Base-by-base conservation (phyloP, 1,140 invertebrate genomes). In the Hylaeus volcanicus region DNA sequence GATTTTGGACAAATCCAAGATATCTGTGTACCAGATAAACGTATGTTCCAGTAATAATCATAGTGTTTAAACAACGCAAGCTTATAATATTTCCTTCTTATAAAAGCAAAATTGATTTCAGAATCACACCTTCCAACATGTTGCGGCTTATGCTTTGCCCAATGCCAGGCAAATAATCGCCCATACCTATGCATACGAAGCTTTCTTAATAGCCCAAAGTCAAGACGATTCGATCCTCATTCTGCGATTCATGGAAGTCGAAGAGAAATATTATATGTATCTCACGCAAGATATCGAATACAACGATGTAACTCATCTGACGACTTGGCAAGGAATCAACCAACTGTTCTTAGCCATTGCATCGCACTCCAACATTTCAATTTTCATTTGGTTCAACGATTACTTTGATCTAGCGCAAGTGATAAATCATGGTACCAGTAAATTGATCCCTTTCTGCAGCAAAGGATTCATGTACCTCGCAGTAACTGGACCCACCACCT, bases 341-440 rank as follows among this genome's bases (percentile, higher is more conserved):
- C 61, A 81, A 15, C 37, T 89, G 6, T 81, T 85, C 51, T 37
- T 90, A 37, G 89, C 79, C 3, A 69, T 90, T 9, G 81, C 80
- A 0, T 79, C 87, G 0, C 4, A 53, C 0, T 37, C n/a, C 0
- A 80, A 77, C 0, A 66, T 89, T 15, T 79, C 76, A 8, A 83
- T 94, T 15, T 95, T 94, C 75, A 87, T 86, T 37, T 95, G 94
- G 94, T 80, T 92, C 48, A 92, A 92, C 43, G 92, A 90, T 61
- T 92, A 94, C 85, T 95, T 95, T 85, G 94, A 95, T 88, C 71
- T 89, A 2, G 87, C 93, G 8, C 91, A 94, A 58, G 71, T 82
- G 8, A 81, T 95, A 11, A 5, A 63, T 39, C 76, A 81, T 26
- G 79, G 71, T 0, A 66, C 85, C 0, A 63, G 75, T 8, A 86